Conservation (phyloP, 2,888 invertebrate species). For the Cistogaster globosa region DNA sequence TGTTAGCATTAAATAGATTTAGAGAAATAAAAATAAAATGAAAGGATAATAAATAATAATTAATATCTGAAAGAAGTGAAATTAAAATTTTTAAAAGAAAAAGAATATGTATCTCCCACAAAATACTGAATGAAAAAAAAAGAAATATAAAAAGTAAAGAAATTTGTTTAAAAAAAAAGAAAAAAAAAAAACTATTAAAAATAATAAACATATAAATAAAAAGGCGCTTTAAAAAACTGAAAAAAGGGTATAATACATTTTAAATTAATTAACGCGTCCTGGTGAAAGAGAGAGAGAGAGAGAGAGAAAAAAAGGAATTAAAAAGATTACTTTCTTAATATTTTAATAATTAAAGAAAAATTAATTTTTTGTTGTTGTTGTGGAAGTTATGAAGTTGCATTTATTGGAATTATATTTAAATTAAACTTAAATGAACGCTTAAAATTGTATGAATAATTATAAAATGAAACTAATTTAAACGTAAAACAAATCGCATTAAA, state of each 20-base stretch:
- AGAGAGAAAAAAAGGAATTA: background rate
- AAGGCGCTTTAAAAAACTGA: conserved; percentile 63
- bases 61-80: conserved; percentile 74
- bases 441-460: conserved; percentile 55
- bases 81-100: conserved; percentile 40
- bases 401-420: conserved; percentile 65
- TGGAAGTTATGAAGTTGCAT: conserved; percentile 57
- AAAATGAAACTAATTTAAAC: conserved; percentile 42
- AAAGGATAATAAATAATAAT: conserved; percentile 75
- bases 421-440: conserved; percentile 47
- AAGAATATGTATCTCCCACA: conserved; percentile 36
- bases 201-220: conserved; percentile 50
- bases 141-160: conserved; percentile 6
- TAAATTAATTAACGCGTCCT: conserved; percentile 9
- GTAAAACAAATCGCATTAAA: conserved; percentile 8
- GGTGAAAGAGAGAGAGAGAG: background rate
- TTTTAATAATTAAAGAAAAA: conserved; percentile 16
- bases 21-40: conserved; percentile 73
- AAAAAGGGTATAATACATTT: conserved; percentile 50
- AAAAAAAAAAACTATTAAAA: conserved; percentile 17
- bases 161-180: conserved; percentile 34
- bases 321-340: background rate
- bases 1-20: conserved; percentile 74
- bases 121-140: conserved; percentile 39
- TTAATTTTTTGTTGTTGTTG: conserved; percentile 15